Evolutionary conservation across 2,113 vertebrate species (phyloP).

Genomic region (Calonectris borealis): DNA sequence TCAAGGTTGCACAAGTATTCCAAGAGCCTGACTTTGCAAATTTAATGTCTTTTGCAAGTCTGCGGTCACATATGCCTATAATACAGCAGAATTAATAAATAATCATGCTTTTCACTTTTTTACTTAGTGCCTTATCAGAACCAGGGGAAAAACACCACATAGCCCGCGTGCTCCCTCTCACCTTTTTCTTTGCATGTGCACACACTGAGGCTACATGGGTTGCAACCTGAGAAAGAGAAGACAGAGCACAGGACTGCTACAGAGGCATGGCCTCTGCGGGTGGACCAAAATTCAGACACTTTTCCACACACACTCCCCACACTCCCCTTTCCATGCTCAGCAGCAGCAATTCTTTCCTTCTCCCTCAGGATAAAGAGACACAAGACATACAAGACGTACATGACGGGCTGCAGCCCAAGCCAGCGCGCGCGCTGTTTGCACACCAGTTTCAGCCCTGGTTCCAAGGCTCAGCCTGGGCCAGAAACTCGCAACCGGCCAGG

Average conservation of each 20-base stretch:
- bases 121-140: not conserved
- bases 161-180: accelerated
- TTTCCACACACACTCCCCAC: not conserved
- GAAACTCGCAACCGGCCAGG: accelerated
- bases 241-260: not conserved
- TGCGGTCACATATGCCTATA: not conserved
- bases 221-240: not conserved
- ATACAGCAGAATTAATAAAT: not conserved
- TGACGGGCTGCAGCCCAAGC: not conserved
- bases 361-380: not conserved
- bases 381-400: not conserved
- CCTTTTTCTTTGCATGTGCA: not conserved
- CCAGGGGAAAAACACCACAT: not conserved
- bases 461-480: not conserved
- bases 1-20: not conserved
- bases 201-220: accelerated
- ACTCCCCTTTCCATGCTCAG: not conserved
- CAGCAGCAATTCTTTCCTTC: not conserved
- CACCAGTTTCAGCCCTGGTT: not conserved
- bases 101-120: not conserved
- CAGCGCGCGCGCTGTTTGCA: accelerated
- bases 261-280: not conserved
- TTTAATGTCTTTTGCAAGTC: not conserved
- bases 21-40: not conserved
- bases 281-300: not conserved